A percentile compares a stretch with the other conserved stretches of the same genome.
Conservation (phyloP, 2,797 vertebrate species). For the Xenops minutus region DNA sequence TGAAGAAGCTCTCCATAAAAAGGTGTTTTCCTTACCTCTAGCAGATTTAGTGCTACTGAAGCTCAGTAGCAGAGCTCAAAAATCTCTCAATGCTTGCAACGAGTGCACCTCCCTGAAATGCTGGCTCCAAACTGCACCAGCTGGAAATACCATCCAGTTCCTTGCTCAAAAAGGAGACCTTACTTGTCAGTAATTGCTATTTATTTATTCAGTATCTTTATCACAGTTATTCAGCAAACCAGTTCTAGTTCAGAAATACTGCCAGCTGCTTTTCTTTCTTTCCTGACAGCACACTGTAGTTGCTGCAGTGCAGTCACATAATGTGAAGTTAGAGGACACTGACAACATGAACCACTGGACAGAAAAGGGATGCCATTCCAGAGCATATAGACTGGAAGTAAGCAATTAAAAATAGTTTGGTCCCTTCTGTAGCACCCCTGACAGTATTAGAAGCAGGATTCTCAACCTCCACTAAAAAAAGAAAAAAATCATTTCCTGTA, state of each 20-base stretch:
- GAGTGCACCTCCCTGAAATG: not conserved
- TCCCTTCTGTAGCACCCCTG: not conserved
- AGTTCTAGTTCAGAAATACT: not conserved
- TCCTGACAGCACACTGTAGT: not conserved
- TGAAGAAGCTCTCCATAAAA: not conserved
- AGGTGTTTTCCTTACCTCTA: not conserved
- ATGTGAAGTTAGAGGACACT: not conserved
- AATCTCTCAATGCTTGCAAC: not conserved
- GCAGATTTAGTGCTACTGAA: not conserved
- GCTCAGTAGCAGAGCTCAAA: not conserved
- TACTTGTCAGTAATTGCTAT: not conserved
- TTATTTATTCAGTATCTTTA: not conserved
- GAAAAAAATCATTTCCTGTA: not conserved
- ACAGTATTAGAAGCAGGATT: not conserved
- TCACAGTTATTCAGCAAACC: not conserved
- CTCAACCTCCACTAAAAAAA: not conserved
- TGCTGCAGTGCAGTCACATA: not conserved
- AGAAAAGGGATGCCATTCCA: not conserved
- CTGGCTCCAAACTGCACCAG: not conserved
- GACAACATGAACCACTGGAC: rapidly evolving
- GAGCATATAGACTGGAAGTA: not conserved
- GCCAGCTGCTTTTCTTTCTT: not conserved
- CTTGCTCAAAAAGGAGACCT: not conserved
- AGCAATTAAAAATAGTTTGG: not conserved
- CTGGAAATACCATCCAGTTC: not conserved